phyloP scores from a whole-genome alignment of 1,140 invertebrate species.

The Goniozus legneri region DNA sequence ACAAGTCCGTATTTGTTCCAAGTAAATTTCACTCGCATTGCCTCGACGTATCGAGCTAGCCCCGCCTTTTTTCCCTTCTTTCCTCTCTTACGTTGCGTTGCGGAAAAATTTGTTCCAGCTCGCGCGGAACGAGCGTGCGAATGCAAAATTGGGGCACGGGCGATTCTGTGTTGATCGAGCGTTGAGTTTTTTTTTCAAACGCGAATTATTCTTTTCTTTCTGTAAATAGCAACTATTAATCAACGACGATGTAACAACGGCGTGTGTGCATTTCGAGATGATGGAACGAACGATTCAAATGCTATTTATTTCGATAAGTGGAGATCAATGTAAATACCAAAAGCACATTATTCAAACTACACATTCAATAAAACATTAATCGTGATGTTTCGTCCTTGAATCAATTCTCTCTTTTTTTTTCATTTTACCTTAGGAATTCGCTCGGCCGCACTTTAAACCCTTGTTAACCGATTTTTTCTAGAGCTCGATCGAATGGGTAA shows the following conservation, averaged over 20 bases:
- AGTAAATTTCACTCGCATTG: neutral
- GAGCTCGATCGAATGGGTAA: neutral
- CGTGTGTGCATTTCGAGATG: too few relatives aligned
- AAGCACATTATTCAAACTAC: constrained; percentile 19
- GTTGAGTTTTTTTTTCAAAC: too few relatives aligned
- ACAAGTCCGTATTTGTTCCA: neutral
- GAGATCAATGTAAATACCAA: constrained; percentile 34
- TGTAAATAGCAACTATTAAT: too few relatives aligned
- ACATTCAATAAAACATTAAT: constrained; percentile 34
- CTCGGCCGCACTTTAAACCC: neutral
- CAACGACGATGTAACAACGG: too few relatives aligned
- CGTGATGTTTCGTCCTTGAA: constrained; percentile 9
- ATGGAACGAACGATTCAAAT: neutral
- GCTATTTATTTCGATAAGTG: constrained; percentile 22
- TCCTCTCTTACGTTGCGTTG: too few relatives aligned
- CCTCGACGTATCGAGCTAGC: too few relatives aligned
- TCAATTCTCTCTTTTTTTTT: too few relatives aligned
- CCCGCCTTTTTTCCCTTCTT: too few relatives aligned
- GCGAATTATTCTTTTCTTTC: too few relatives aligned
- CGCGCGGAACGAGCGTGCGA: neutral
- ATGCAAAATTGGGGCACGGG: too few relatives aligned
- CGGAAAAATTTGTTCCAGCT: neutral
- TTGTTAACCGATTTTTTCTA: neutral
- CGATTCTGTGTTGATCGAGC: too few relatives aligned
- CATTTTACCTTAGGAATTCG: neutral